Evolutionary conservation across 2,113 vertebrate genomes (phyloP), one percentile per base, ranked within the genome.

Genomic region (Piaya cayana): DNA sequence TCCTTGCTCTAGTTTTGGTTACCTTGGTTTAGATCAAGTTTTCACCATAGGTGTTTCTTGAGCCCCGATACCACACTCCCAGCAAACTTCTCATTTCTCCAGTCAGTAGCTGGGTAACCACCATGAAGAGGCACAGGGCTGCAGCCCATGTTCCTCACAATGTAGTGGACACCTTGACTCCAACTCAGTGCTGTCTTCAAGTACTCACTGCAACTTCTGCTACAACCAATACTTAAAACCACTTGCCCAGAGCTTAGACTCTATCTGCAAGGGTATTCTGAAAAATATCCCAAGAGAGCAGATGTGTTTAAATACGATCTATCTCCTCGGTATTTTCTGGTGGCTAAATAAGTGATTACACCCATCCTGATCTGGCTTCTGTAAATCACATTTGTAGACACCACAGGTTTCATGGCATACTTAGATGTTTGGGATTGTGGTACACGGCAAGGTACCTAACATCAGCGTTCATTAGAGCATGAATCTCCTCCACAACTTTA

Each of bases 81-180:
- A 8, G 47, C 63, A 87, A 45, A 58, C 2, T 9, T 74, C 15
- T 39, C 17, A n/a, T 84, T 71, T 59, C 58, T 52, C 29, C 2
- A 0, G 26, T 65, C 65, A 55, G 52, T 18, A 45, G 27, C 77
- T 52, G 36, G 0, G 2, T 39, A 42, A 68, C 13, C 9, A 26
- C 22, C 5, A 36, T 45, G 47, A 27, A 67, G 23, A 62, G 27
- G 15, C 3, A 2, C 19, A 19, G 23, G 36, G 32, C 59, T 79
- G 53, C 32, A n/a, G 60, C 19, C 19, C 1, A 3, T 1, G 0
- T 62, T 8, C 14, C 9, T 15, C 3, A 2, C 1, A 2, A 9
- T 1, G 1, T 15, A 16, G 9, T 43, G 29, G 15, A 37, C 8
- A 11, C 30, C 30, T 67, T 21, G 5, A 23, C 42, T 60, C 12